Conservation (phyloP, 1,140 invertebrate species). For the Drosophila arizonae region DNA sequence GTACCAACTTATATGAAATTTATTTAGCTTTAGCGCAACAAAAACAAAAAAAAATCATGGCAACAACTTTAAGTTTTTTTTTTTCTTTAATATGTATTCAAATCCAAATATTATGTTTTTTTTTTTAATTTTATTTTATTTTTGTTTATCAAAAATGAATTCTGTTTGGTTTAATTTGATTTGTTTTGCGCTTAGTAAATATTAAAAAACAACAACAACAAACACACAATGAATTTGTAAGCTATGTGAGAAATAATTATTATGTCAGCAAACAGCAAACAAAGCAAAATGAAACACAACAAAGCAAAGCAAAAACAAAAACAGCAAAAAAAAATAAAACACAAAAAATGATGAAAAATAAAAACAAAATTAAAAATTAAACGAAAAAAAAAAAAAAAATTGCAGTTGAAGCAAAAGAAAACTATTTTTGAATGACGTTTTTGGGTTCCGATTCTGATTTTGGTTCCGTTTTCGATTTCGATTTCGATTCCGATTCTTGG, state of each 20-base stretch:
- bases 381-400: conserved; percentile 28
- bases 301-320: conserved; percentile 34
- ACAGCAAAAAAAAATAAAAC: conserved; percentile 41
- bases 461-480: neutral
- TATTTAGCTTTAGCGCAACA: conserved; percentile 78
- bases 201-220: conserved; percentile 28
- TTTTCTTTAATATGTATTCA: conserved; percentile 33
- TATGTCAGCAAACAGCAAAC: conserved; percentile 36
- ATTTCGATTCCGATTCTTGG: neutral
- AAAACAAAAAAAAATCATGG: conserved; percentile 67
- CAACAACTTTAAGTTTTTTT: conserved; percentile 64
- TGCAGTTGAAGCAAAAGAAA: conserved; percentile 36
- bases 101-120: conserved; percentile 13
- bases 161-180: neutral
- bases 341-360: conserved; percentile 38
- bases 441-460: conserved; percentile 47
- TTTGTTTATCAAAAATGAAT: too few relatives aligned
- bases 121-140: too few relatives aligned
- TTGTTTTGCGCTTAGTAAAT: conserved; percentile 41
- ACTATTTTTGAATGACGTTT: conserved; percentile 39
- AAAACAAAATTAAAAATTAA: conserved; percentile 56
- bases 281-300: conserved; percentile 38
- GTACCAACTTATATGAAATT: conserved; percentile 78
- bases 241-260: conserved; percentile 61
- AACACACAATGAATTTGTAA: conserved; percentile 82